Evolutionary conservation across 2,888 invertebrate genomes (phyloP).

Genomic region (Smittia aterrima): DNA sequence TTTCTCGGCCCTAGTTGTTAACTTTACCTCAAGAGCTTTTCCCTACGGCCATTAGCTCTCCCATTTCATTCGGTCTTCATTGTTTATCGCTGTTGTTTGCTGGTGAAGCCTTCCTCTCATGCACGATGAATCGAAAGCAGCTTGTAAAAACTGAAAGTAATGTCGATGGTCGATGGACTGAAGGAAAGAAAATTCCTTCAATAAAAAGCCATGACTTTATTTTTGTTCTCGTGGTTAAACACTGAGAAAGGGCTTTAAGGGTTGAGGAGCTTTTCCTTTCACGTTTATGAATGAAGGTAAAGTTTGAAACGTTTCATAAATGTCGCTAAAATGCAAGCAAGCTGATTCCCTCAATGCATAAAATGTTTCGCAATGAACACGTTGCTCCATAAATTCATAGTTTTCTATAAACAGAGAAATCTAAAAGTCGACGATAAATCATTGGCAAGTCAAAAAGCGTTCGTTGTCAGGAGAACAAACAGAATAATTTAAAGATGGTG

Average conservation of each 20-base stretch:
- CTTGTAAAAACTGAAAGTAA: background rate
- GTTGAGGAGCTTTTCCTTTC: background rate
- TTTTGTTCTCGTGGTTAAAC: background rate
- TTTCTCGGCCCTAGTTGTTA: background rate
- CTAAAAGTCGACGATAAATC: background rate
- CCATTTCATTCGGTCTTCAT: too few relatives aligned
- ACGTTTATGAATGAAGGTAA: too few relatives aligned
- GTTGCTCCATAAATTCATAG: background rate
- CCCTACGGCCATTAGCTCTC: too few relatives aligned
- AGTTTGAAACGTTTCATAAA: too few relatives aligned
- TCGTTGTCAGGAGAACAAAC: background rate
- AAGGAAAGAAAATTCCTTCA: background rate
- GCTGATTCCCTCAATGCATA: background rate
- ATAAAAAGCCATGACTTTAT: constrained; percentile 24
- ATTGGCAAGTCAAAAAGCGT: background rate
- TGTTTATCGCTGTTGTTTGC: too few relatives aligned
- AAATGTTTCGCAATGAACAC: background rate
- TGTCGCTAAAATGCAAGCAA: background rate
- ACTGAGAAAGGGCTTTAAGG: background rate
- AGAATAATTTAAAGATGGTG: background rate
- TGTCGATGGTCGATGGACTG: background rate
- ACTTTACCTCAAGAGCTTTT: too few relatives aligned
- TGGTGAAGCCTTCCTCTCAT: too few relatives aligned
- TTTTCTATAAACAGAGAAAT: background rate
- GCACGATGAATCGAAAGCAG: too few relatives aligned